These are phyloP conservation scores for Melanocharis versteri DNA, from an alignment of 2,113 vertebrate species.

Conservation along the genomic window DNA sequence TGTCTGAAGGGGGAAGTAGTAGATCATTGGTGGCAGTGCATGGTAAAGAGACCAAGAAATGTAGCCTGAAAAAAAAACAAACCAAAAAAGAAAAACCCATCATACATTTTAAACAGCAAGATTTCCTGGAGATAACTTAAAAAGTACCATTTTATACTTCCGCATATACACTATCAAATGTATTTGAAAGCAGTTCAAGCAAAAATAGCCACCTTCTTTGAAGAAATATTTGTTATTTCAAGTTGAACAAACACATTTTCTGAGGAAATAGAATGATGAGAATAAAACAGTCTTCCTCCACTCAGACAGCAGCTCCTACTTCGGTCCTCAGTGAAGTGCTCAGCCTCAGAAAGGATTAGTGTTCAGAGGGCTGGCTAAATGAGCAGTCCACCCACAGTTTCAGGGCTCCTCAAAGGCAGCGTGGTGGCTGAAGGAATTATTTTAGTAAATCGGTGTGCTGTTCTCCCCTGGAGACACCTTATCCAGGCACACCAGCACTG, in stretches of 20 bases:
- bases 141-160: background rate
- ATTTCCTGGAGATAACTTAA: background rate
- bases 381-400: background rate
- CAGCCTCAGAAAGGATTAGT: accelerated
- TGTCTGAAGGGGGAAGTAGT: constrained; percentile 77
- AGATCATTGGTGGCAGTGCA: constrained; percentile 70
- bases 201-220: background rate
- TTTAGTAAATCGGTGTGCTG: accelerated
- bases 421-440: accelerated
- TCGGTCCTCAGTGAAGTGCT: background rate
- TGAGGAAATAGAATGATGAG: background rate
- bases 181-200: background rate
- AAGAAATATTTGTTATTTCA: background rate
- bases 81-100: background rate
- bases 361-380: background rate
- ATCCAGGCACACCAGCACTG: accelerated
- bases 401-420: background rate
- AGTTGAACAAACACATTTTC: background rate
- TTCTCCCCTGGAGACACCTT: background rate
- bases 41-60: constrained; percentile 76
- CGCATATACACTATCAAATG: background rate
- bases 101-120: background rate
- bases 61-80: constrained; percentile 46
- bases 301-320: background rate
- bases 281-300: background rate